Evolutionary conservation across 2,888 invertebrate species (phyloP).

Genomic region (Drosophila mayaguana): DNA sequence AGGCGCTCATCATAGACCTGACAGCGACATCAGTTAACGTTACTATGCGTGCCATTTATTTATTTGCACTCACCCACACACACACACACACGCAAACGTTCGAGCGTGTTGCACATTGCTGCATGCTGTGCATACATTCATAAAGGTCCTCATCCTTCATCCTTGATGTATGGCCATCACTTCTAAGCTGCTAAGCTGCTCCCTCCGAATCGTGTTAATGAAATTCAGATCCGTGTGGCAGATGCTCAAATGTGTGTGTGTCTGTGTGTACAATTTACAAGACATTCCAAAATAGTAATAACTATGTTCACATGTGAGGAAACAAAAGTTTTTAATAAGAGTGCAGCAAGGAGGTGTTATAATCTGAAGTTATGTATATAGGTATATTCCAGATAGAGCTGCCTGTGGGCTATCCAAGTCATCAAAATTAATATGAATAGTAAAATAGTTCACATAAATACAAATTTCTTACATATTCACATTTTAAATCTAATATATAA

Average conservation of each 20-base stretch:
- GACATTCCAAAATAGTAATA: background rate
- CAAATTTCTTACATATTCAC: background rate
- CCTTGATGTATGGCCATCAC: constrained; percentile 76
- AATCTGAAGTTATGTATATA: background rate
- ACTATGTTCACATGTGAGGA: background rate
- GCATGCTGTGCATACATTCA: constrained; percentile 32
- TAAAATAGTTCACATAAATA: background rate
- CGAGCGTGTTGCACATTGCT: constrained; percentile 29
- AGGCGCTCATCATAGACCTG: constrained; percentile 41
- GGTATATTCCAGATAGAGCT: too few relatives aligned
- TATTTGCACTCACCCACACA: constrained; percentile 29
- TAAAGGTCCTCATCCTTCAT: constrained; percentile 67
- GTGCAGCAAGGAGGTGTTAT: background rate
- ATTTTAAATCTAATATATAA: background rate
- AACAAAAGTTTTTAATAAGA: background rate
- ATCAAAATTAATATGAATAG: background rate
- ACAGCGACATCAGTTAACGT: constrained; percentile 67
- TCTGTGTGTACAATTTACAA: background rate
- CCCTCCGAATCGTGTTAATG: constrained; percentile 72
- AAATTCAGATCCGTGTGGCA: constrained; percentile 63
- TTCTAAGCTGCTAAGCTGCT: constrained; percentile 51
- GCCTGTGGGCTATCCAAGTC: background rate
- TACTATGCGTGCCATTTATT: constrained; percentile 59
- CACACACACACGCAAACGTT: background rate
- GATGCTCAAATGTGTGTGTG: constrained; percentile 24